Evolutionary conservation across 2,888 invertebrate species (phyloP).

Genomic region (Andrena minutula): DNA sequence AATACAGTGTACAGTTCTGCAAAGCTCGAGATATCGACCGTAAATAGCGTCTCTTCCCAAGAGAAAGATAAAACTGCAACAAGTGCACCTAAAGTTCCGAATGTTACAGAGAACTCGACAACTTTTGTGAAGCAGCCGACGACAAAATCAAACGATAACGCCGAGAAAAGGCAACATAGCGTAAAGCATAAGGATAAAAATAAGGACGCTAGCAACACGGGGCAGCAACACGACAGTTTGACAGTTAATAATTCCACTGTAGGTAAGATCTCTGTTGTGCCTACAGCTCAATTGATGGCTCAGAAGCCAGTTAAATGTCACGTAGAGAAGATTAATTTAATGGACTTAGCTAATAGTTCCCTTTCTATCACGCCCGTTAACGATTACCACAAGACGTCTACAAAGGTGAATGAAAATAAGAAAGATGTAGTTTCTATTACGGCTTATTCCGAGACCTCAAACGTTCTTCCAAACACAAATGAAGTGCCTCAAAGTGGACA

Average conservation of each 20-base stretch:
- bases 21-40: constrained; percentile 60
- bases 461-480: constrained; percentile 62
- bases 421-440: constrained; percentile 82
- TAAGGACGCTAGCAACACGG: constrained; percentile 56
- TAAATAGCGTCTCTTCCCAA: constrained; percentile 51
- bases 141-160: constrained; percentile 64
- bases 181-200: constrained; percentile 76
- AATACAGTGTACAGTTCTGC: constrained; percentile 57
- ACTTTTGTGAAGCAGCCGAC: constrained; percentile 59
- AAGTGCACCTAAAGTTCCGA: constrained; percentile 63
- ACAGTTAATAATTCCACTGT: constrained; percentile 66
- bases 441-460: constrained; percentile 76
- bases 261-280: constrained; percentile 79
- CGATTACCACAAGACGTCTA: constrained; percentile 76
- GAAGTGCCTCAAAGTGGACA: constrained; percentile 68
- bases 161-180: constrained; percentile 65
- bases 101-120: constrained; percentile 63
- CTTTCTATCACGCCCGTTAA: constrained; percentile 82
- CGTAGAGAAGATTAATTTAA: constrained; percentile 79
- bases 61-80: constrained; percentile 65
- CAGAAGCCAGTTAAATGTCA: constrained; percentile 75
- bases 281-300: constrained; percentile 79
- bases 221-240: constrained; percentile 64
- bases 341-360: constrained; percentile 80
- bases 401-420: constrained; percentile 74